Conservation (phyloP, 92 coral and sea anemone species). For the Epizoanthus scotinus region DNA sequence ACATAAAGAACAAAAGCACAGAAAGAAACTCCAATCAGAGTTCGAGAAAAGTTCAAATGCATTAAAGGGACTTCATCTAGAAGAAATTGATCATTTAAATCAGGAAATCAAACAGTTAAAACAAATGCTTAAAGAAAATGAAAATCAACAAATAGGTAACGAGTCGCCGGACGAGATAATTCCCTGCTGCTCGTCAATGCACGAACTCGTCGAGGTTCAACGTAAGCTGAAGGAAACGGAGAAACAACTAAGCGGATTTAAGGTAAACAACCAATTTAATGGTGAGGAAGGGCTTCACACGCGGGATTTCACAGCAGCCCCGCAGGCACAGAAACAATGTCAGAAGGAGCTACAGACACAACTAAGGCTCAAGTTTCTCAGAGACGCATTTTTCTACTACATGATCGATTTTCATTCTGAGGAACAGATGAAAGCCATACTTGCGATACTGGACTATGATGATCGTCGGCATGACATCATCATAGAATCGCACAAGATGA, state of each 20-base stretch:
- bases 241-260: constrained; percentile 67
- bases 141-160: constrained; percentile 35
- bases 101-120: constrained; percentile 65
- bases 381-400: constrained; percentile 96
- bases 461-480: constrained; percentile 92
- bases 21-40: constrained; percentile 62
- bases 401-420: constrained; percentile 99
- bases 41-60: constrained; percentile 52
- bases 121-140: constrained; percentile 56
- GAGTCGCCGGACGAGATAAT: constrained; percentile 86
- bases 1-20: constrained; percentile 77
- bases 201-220: constrained; percentile 78
- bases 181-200: constrained; percentile 95
- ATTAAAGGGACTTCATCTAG: constrained; percentile 53
- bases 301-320: not conserved
- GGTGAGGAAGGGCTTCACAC: constrained; percentile 29
- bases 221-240: constrained; percentile 76
- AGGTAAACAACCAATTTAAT: constrained; percentile 60
- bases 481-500: constrained; percentile 82
- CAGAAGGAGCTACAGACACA: constrained; percentile 82
- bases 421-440: constrained; percentile 95
- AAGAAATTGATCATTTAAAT: constrained; percentile 55
- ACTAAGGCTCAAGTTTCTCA: constrained; percentile 82
- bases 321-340: constrained; percentile 48
- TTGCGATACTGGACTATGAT: constrained; percentile 93